Conservation (phyloP, 2,113 vertebrate genomes). For the Syngnathoides biaculeatus region DNA sequence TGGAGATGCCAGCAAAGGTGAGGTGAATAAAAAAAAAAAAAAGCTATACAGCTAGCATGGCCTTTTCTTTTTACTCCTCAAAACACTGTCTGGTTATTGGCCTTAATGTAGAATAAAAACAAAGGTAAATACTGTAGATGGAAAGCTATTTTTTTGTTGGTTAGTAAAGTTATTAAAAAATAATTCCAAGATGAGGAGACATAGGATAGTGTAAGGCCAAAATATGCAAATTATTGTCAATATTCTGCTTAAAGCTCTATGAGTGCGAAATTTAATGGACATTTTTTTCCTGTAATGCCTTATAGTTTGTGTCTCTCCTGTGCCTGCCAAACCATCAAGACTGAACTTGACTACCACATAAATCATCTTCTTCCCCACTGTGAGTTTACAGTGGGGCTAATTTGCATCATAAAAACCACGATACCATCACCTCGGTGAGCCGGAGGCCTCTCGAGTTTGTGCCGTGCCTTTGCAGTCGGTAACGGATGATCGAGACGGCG, state of each 20-base stretch:
- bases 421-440: neutral
- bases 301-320: neutral
- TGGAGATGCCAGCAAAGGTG: conserved; percentile 7
- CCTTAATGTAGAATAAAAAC: neutral
- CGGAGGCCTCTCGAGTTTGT: no score
- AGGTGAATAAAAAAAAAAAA: neutral
- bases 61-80: neutral
- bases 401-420: neutral
- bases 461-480: no score
- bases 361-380: neutral
- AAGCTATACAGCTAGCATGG: neutral
- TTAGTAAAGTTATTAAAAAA: neutral
- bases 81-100: neutral
- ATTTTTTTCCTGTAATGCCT: neutral
- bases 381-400: no score
- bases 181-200: no score
- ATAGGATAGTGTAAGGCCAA: no score
- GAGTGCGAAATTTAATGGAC: neutral
- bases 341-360: neutral
- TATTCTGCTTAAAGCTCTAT: neutral
- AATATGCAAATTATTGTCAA: neutral
- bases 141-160: neutral
- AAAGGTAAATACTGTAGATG: no score
- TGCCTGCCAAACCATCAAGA: neutral
- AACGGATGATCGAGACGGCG: neutral